Percentiles rank a stretch among this genome's conserved stretches.
phyloP scores from a whole-genome alignment of 2,888 invertebrate genomes.

The Athetis lepigone region DNA sequence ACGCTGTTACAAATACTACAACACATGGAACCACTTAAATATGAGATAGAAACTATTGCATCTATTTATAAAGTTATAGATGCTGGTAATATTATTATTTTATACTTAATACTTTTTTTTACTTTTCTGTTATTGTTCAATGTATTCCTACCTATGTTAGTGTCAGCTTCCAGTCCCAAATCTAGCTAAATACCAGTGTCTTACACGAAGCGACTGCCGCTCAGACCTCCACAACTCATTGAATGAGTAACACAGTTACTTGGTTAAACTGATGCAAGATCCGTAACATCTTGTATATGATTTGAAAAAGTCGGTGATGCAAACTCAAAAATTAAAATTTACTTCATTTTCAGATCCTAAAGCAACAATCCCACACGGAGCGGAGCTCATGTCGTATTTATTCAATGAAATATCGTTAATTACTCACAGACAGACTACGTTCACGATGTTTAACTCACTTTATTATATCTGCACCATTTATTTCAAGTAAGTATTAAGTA shows the following conservation, averaged over 20 bases:
- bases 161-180: too few species aligned
- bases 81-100: slow-evolving; percentile 71
- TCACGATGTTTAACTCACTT: slow-evolving; percentile 90
- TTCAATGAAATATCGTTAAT: slow-evolving; percentile 91
- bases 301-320: too few species aligned
- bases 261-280: too few species aligned
- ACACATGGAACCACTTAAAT: slow-evolving; percentile 86
- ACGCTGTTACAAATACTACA: slow-evolving; percentile 82
- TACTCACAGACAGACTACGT: slow-evolving; percentile 89
- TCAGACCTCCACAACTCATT: too few species aligned
- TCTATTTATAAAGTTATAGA: slow-evolving; percentile 89
- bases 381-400: slow-evolving; percentile 92
- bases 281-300: too few species aligned
- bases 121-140: slow-evolving; percentile 1
- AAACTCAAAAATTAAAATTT: not conserved
- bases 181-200: too few species aligned
- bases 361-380: slow-evolving; percentile 84
- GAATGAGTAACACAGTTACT: too few species aligned
- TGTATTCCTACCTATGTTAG: too few species aligned
- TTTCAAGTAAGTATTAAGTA: slow-evolving; percentile 85
- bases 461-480: slow-evolving; percentile 91
- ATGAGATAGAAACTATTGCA: slow-evolving; percentile 89
- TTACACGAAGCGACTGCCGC: too few species aligned
- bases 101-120: not conserved
- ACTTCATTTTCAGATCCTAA: slow-evolving; percentile 71